Conservation (phyloP, 30 jellyfish, hydroid and myxozoan genomes). For the Pelagia noctiluca region DNA sequence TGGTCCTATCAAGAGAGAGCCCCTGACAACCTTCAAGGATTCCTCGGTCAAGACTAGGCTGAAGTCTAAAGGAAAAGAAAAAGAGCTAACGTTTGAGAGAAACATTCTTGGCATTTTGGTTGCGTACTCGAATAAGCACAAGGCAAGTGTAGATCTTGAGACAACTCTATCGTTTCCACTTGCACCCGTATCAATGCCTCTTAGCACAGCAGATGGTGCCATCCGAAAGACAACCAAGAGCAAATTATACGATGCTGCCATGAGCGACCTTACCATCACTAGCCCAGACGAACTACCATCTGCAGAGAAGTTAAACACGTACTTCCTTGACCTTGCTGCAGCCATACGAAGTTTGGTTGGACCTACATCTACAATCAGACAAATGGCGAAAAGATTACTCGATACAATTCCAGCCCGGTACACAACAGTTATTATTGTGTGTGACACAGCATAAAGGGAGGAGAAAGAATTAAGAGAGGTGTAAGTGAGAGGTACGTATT, state of each 20-base stretch:
- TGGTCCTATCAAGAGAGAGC: slow-evolving; percentile 32
- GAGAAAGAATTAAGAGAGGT: slow-evolving; percentile 7
- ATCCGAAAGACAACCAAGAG: slow-evolving; percentile 29
- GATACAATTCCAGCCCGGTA: slow-evolving; percentile 2
- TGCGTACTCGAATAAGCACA: slow-evolving; percentile 36
- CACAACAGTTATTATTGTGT: neutral
- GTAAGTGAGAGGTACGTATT: slow-evolving; percentile 1
- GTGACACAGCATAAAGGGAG: slow-evolving; percentile 25
- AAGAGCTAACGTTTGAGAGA: slow-evolving; percentile 39
- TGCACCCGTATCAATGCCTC: slow-evolving; percentile 46
- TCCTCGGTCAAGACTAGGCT: slow-evolving; percentile 12
- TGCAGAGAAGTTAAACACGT: neutral
- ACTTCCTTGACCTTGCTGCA: slow-evolving; percentile 45
- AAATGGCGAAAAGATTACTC: neutral
- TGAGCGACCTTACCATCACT: slow-evolving; percentile 16
- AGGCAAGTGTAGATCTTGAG: slow-evolving; percentile 31
- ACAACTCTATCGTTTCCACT: slow-evolving; percentile 28
- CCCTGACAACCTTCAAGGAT: slow-evolving; percentile 35
- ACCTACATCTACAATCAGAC: neutral
- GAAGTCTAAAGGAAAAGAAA: slow-evolving; percentile 17
- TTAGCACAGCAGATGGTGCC: slow-evolving; percentile 52
- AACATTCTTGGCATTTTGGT: slow-evolving; percentile 39
- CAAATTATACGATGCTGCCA: slow-evolving; percentile 41
- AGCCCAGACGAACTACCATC: slow-evolving; percentile 31
- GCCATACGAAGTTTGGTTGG: slow-evolving; percentile 32